Evolutionary conservation across 2,888 invertebrate species (phyloP).

Genomic region (Petrophora chlorosata): DNA sequence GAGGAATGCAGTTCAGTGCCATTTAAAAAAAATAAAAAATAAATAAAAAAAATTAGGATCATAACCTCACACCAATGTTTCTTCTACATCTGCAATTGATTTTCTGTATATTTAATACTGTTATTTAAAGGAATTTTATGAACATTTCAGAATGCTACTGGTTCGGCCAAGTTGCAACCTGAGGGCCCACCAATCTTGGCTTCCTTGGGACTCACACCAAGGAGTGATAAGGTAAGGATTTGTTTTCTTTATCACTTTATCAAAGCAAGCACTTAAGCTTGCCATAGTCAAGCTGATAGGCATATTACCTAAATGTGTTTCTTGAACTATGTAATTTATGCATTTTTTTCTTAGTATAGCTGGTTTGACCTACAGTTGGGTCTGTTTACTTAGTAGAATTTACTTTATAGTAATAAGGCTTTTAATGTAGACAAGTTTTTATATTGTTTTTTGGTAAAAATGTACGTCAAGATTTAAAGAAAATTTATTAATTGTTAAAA

Average conservation of each 20-base stretch:
- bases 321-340: no score
- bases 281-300: not conserved
- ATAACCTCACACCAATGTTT: no score
- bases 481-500: no score
- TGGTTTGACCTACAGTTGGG: not conserved
- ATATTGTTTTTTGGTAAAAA: no score
- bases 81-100: not conserved
- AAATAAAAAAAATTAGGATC: no score
- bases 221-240: slow-evolving; percentile 79
- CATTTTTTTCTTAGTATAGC: no score
- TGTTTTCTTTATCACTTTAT: slow-evolving; percentile 44
- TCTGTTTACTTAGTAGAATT: no score
- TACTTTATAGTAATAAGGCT: no score
- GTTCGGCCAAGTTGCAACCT: slow-evolving; percentile 67
- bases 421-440: no score
- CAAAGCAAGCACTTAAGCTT: slow-evolving; percentile 30
- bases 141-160: slow-evolving; percentile 63
- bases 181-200: slow-evolving; percentile 81
- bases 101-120: not conserved
- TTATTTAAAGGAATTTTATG: not conserved
- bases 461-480: no score
- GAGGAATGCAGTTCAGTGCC: no score
- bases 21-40: no score
- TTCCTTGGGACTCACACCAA: slow-evolving; percentile 79
- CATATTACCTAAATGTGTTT: not conserved